These are phyloP conservation scores for Heliocidaris tuberculata DNA, from an alignment of 35 echinoderm and acorn worm species.

Conservation along the genomic window DNA sequence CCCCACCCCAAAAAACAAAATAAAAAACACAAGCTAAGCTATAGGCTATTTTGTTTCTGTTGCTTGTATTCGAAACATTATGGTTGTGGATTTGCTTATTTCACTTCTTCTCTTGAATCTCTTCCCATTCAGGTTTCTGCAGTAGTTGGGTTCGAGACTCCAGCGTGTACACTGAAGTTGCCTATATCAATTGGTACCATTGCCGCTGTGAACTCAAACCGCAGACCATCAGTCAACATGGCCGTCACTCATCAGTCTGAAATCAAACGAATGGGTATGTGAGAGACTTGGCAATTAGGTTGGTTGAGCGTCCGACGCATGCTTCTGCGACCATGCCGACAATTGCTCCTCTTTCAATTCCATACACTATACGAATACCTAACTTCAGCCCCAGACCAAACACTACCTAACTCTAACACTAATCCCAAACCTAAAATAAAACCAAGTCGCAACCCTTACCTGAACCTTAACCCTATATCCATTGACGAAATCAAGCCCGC, in stretches of 20 bases:
- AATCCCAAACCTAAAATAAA: background rate
- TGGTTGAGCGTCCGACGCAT: no score
- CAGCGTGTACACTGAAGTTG: background rate
- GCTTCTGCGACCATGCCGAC: background rate
- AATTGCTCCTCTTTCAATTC: background rate
- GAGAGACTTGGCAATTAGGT: background rate
- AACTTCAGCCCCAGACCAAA: background rate
- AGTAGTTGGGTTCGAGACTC: constrained; percentile 17
- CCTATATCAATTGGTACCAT: constrained; percentile 32
- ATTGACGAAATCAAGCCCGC: no score
- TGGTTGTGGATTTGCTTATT: no score
- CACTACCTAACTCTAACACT: background rate
- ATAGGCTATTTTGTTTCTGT: no score
- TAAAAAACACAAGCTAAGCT: no score
- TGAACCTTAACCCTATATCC: background rate
- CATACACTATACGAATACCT: background rate
- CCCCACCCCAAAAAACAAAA: no score
- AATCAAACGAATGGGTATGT: constrained; percentile 41
- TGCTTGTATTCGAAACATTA: no score
- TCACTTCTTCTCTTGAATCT: no score
- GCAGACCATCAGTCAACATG: constrained; percentile 22
- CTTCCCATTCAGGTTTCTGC: background rate
- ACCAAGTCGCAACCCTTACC: background rate
- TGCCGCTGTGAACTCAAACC: background rate
- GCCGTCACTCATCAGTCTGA: constrained; percentile 41